These are phyloP conservation scores for Ochropleura plecta DNA, from an alignment of 2,888 invertebrate genomes.

Conservation along the genomic window DNA sequence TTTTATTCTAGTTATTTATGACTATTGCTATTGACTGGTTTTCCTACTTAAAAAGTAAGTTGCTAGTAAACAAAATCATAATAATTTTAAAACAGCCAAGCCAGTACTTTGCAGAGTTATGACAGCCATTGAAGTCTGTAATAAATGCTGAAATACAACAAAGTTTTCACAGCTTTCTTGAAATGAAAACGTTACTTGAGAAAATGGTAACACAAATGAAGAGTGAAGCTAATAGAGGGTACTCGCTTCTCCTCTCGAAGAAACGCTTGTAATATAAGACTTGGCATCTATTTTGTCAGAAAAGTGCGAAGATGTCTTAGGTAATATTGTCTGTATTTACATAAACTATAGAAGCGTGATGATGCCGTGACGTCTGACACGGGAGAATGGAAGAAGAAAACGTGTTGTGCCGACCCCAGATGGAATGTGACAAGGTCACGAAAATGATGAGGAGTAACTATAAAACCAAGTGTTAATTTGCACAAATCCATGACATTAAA, in stretches of 20 bases:
- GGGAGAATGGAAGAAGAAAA: too few species aligned
- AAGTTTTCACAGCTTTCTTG: conserved; percentile 9
- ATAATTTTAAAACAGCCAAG: conserved; percentile 55
- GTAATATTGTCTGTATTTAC: not conserved
- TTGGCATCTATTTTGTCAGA: not conserved
- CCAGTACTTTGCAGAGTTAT: conserved; percentile 18
- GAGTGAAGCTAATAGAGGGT: conserved; percentile 1
- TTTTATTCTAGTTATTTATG: too few species aligned
- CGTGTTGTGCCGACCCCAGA: too few species aligned
- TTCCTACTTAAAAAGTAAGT: conserved; percentile 47
- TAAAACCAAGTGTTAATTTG: too few species aligned
- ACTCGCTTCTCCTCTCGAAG: not conserved
- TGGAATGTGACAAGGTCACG: too few species aligned
- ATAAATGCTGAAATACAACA: conserved; percentile 29
- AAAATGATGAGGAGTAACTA: too few species aligned
- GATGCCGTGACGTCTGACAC: too few species aligned
- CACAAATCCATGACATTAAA: too few species aligned
- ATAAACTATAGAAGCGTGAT: too few species aligned
- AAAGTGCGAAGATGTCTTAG: not conserved
- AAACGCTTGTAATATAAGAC: not conserved
- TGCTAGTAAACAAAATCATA: conserved; percentile 71
- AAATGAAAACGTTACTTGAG: conserved; percentile 29
- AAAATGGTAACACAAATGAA: conserved; percentile 15
- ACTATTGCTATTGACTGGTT: conserved; percentile 57
- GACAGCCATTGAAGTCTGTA: conserved; percentile 30